Conservation (phyloP, 2,888 invertebrate species). For the Acrobasis repandana region DNA sequence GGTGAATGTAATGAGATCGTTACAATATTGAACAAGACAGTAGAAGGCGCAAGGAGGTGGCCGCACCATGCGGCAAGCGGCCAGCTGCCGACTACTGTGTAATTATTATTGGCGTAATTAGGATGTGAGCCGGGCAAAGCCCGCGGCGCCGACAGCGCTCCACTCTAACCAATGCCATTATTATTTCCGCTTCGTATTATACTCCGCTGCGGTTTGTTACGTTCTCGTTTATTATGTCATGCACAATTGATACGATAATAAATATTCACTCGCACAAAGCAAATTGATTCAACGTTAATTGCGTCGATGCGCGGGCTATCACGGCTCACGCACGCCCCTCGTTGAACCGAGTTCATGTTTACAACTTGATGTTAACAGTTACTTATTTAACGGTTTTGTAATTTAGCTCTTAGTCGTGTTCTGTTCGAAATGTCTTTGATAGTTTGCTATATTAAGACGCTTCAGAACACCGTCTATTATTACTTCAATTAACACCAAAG, state of each 20-base stretch:
- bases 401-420: conserved; percentile 49
- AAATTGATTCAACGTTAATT: conserved; percentile 75
- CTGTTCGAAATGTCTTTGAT: conserved; percentile 38
- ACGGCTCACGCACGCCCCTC: conserved; percentile 40
- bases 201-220: conserved; percentile 66
- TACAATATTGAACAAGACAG: conserved; percentile 52
- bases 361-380: conserved; percentile 57
- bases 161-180: conserved; percentile 73
- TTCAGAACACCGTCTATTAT: conserved; percentile 27
- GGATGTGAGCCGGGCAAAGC: conserved; percentile 71
- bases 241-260: conserved; percentile 71
- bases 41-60: conserved; percentile 50
- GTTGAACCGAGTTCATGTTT: conserved; percentile 43
- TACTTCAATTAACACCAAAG: conserved; percentile 46
- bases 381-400: conserved; percentile 62
- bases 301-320: conserved; percentile 56
- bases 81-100: conserved; percentile 63
- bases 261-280: conserved; percentile 60
- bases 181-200: conserved; percentile 78
- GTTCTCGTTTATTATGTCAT: conserved; percentile 69
- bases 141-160: conserved; percentile 66
- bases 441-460: conserved; percentile 19
- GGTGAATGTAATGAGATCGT: conserved; percentile 34
- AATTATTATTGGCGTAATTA: conserved; percentile 81
- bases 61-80: conserved; percentile 50